Evolutionary conservation across 2,888 invertebrate species (phyloP).

Genomic region (Spatulosminthurus flaviceps): DNA sequence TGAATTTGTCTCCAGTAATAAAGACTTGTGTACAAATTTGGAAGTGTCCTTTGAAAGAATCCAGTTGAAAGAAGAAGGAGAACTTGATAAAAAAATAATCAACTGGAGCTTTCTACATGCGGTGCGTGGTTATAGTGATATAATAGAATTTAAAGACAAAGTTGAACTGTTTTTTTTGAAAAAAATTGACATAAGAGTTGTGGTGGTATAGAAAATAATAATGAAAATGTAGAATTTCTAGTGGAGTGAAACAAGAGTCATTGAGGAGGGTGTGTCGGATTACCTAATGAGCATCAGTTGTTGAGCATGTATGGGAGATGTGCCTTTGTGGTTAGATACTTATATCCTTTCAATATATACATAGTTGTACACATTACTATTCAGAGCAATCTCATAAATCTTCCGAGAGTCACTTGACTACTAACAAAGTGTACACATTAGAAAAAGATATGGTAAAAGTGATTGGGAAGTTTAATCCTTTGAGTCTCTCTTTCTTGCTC

Average conservation of each 20-base stretch:
- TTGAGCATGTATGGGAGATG: neutral
- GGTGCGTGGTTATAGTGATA: too few relatives aligned
- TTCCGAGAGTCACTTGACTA: neutral
- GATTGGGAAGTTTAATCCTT: slow-evolving; percentile 1
- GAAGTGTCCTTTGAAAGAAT: too few relatives aligned
- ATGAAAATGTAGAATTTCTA: neutral
- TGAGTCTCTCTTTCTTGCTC: slow-evolving; percentile 30
- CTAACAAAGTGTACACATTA: neutral
- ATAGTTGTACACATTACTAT: neutral
- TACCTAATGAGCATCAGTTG: slow-evolving; percentile 25
- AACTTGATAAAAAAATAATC: too few relatives aligned
- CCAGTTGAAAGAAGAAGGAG: too few relatives aligned
- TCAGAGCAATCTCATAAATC: neutral
- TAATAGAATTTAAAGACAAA: too few relatives aligned
- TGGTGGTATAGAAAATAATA: too few relatives aligned
- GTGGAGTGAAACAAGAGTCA: neutral
- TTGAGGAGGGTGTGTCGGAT: neutral
- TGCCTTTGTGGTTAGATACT: slow-evolving; percentile 3
- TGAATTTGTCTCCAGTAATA: too few relatives aligned
- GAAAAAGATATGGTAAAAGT: neutral
- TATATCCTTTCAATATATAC: neutral
- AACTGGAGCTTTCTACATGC: too few relatives aligned
- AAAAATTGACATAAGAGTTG: too few relatives aligned
- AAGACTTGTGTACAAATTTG: too few relatives aligned
- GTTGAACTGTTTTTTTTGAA: too few relatives aligned